These are phyloP conservation scores for Melanchra persicariae DNA, from an alignment of 2,888 invertebrate genomes.

Conservation along the genomic window DNA sequence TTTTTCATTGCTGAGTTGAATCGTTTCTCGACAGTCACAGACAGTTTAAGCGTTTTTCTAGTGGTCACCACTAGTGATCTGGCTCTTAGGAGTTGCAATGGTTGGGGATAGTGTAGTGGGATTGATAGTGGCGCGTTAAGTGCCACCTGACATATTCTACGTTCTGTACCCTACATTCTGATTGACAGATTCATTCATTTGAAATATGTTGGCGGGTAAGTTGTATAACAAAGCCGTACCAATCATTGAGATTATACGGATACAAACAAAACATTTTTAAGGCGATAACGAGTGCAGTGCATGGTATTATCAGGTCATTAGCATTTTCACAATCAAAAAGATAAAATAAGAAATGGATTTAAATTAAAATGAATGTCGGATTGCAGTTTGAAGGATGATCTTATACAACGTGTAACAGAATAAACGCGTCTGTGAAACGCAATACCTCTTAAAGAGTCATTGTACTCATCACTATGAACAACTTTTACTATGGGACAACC, in stretches of 20 bases:
- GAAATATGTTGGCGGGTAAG: background rate
- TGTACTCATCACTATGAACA: no score
- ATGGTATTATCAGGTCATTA: conserved; percentile 5
- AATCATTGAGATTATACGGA: conserved; percentile 4
- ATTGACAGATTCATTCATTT: background rate
- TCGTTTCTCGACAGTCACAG: no score
- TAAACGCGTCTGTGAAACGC: no score
- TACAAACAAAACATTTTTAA: conserved; percentile 17
- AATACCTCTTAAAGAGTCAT: no score
- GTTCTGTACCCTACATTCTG: background rate
- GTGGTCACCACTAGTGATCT: no score
- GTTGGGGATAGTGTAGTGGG: no score
- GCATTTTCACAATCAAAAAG: background rate
- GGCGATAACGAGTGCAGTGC: conserved; percentile 17
- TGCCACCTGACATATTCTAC: background rate
- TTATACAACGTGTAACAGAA: no score
- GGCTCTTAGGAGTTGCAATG: no score
- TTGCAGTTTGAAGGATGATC: conserved; percentile 6
- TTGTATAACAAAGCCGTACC: conserved; percentile 1
- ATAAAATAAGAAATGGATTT: background rate
- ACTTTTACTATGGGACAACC: no score
- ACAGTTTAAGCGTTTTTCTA: no score
- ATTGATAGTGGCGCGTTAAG: background rate
- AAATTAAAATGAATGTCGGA: background rate
- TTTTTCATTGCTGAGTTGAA: no score